Evolutionary conservation across 2,113 vertebrate genomes (phyloP), one percentile per base, ranked within the genome.

Genomic region (Amphiprion ocellaris): DNA sequence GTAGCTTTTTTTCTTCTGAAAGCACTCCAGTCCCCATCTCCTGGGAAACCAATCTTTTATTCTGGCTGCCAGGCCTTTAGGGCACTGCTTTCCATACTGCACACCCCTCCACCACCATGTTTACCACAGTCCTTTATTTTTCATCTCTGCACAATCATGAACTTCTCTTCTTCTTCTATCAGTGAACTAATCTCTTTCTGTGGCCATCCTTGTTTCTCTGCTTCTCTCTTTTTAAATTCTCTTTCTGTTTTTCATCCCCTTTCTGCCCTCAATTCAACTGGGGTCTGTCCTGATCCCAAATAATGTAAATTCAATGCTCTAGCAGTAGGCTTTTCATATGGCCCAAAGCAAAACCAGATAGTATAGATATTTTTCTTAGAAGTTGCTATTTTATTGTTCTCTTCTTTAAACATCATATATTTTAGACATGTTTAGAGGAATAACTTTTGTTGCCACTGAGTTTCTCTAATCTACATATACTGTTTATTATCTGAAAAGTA

Each of bases 31-130:
- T 79, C 82, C 79, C 23, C 74, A 79, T 90, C 90, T 86, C 92
- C 89, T n/a, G 82, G 87, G 90, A 92, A 88, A 93, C 88, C 82
- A 83, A 7, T 80, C 86, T 86, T 83, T 88, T 90, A 76, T 88
- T 83, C 53, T 21, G 46, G 71, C 69, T 87, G 78, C 69, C 85
- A 77, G 86, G 85, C 85, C 89, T 83, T 60, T 2, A 76, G 83
- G 81, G 70, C 87, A 30, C 72, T 76, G 52, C 81, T 88, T 79
- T 78, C 84, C 85, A 85, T 86, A 80, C 74, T 10, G 63, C 67
- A 50, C 26, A 11, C 26, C 59, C 52, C 61, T 78, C 76, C 78
- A 47, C 61, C 73, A 19, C 24, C 60, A 49, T 75, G 76, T 88
- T 77, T 79, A 60, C 73, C 53, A 47, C 41, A 1, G 46, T 28